Evolutionary conservation across 2,888 invertebrate genomes (phyloP).

Genomic region (Leptarthrus brevirostris): DNA sequence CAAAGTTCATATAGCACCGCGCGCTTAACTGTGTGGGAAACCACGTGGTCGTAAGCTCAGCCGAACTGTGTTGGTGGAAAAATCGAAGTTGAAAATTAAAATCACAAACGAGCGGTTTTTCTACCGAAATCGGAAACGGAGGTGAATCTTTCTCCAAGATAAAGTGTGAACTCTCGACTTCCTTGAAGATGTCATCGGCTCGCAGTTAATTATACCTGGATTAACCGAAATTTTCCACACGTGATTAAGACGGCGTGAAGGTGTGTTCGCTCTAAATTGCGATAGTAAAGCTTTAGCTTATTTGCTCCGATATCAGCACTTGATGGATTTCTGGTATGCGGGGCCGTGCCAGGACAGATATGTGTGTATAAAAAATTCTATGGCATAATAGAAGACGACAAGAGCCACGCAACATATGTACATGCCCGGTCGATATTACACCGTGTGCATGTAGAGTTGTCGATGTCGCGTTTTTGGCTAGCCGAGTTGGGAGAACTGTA

Average conservation of each 20-base stretch:
- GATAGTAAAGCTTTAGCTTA: neutral
- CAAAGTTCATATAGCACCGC: neutral
- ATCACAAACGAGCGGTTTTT: neutral
- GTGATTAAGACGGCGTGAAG: slow-evolving; percentile 14
- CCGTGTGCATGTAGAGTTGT: neutral
- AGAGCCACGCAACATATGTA: neutral
- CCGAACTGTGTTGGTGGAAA: neutral
- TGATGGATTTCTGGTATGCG: neutral
- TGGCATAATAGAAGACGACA: slow-evolving; percentile 2
- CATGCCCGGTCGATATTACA: neutral
- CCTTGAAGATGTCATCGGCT: neutral
- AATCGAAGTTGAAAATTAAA: neutral
- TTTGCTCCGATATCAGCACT: neutral
- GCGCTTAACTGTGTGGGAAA: neutral
- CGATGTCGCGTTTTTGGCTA: slow-evolving; percentile 24
- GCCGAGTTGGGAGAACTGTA: neutral
- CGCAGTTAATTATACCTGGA: neutral
- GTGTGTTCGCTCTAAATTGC: neutral
- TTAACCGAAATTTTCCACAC: slow-evolving; percentile 37
- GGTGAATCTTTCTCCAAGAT: neutral
- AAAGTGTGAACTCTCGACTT: neutral
- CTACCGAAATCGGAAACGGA: neutral
- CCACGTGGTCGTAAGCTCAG: neutral
- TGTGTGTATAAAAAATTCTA: neutral
- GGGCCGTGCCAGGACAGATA: neutral